These are phyloP conservation scores for Trinectes maculatus DNA, from an alignment of 2,113 vertebrate genomes.

Conservation along the genomic window DNA sequence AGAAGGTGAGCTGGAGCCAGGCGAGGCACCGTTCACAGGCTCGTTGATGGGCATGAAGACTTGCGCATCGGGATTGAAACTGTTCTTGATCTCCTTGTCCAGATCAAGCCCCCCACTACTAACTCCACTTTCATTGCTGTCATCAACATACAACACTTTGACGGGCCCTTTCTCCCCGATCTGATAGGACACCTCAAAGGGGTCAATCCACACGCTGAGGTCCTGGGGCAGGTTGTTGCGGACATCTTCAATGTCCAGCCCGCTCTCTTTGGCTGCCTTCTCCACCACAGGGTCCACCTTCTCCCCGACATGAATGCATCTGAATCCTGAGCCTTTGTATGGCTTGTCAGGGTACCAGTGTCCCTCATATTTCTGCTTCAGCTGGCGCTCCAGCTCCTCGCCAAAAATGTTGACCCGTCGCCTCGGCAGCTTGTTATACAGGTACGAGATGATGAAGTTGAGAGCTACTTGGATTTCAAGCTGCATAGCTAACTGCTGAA, in stretches of 20 bases:
- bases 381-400: constrained; percentile 96
- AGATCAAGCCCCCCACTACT: constrained; percentile 87
- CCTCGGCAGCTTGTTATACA: constrained; percentile 99
- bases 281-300: constrained; percentile 98
- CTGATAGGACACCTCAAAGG: constrained; percentile 98
- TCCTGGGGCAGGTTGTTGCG: constrained; percentile 98
- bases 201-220: constrained; percentile 99
- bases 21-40: constrained; percentile 88
- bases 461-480: constrained; percentile 99
- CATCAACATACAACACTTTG: constrained; percentile 97
- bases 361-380: constrained; percentile 98
- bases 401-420: constrained; percentile 98
- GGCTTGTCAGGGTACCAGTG: constrained; percentile 99
- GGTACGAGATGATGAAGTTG: constrained; percentile 99
- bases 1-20: constrained; percentile 91
- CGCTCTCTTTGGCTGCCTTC: constrained; percentile 98
- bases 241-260: constrained; percentile 96
- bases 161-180: constrained; percentile 98
- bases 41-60: constrained; percentile 98
- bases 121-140: constrained; percentile 90
- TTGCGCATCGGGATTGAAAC: constrained; percentile 99
- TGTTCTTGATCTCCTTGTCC: constrained; percentile 99
- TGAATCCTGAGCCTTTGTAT: constrained; percentile 98
- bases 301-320: constrained; percentile 97
- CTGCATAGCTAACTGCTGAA: constrained; percentile 95